phyloP scores from a whole-genome alignment of 2,113 vertebrate genomes.

The Orcinus orca region DNA sequence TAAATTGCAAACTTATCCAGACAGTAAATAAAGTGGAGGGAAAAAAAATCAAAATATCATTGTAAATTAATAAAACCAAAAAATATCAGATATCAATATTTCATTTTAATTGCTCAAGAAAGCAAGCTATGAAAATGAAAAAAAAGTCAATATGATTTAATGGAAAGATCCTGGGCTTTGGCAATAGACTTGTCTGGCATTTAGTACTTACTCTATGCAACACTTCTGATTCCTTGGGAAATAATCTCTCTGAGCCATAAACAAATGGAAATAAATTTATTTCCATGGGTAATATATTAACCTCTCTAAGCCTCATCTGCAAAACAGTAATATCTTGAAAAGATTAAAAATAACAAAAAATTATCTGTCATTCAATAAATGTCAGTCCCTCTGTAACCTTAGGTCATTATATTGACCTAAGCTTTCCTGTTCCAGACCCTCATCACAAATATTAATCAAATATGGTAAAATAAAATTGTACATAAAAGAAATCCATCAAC shows the following conservation, averaged over 20 bases:
- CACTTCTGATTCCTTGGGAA: background rate
- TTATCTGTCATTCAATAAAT: conserved; percentile 2
- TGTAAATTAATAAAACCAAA: background rate
- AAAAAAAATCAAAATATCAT: background rate
- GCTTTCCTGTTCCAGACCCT: background rate
- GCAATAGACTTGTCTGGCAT: background rate
- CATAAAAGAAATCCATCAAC: background rate
- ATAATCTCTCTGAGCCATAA: background rate
- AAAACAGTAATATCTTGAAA: background rate
- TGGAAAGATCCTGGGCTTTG: background rate
- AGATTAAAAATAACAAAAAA: conserved; percentile 41
- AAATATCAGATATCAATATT: background rate
- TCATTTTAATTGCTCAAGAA: background rate
- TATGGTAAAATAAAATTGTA: background rate
- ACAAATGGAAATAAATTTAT: background rate
- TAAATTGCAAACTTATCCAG: background rate
- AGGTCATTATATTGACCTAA: background rate
- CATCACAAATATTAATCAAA: conserved; percentile 22
- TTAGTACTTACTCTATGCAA: background rate
- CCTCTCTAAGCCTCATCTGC: background rate
- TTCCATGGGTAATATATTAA: conserved; percentile 19
- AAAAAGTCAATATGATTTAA: background rate
- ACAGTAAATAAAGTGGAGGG: background rate
- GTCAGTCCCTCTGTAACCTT: background rate
- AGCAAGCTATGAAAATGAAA: background rate